A percentile compares a stretch with the other conserved stretches of the same genome.
These are phyloP conservation scores for Andrena camellia DNA, from an alignment of 2,888 invertebrate genomes.

Conservation along the genomic window DNA sequence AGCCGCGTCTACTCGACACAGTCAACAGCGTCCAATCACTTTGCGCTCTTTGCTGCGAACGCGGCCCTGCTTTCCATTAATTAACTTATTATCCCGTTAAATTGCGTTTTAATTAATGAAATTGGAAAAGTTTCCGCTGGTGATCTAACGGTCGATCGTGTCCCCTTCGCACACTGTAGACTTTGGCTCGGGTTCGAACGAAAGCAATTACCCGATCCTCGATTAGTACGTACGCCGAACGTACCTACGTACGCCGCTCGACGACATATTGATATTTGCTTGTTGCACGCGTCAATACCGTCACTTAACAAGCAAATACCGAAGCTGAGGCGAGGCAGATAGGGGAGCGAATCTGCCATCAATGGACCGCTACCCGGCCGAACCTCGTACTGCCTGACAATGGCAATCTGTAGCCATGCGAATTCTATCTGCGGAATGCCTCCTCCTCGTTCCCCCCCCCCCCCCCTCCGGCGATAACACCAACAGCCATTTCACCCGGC, in stretches of 20 bases:
- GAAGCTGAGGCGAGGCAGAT: slow-evolving; percentile 68
- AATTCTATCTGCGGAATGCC: slow-evolving; percentile 41
- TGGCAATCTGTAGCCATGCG: slow-evolving; percentile 28
- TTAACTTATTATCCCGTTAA: slow-evolving; percentile 27
- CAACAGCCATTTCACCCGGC: neutral
- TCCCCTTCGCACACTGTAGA: neutral
- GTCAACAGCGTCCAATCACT: slow-evolving; percentile 8
- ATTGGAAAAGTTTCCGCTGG: slow-evolving; percentile 1
- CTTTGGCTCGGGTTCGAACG: slow-evolving; percentile 32
- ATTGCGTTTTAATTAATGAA: slow-evolving; percentile 38
- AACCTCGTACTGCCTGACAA: slow-evolving; percentile 45
- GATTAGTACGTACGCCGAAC: slow-evolving; percentile 42
- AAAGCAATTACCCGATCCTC: slow-evolving; percentile 65
- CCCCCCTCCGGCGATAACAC: no score
- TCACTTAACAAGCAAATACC: slow-evolving; percentile 77
- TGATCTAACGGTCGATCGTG: slow-evolving; percentile 7
- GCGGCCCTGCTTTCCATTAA: neutral
- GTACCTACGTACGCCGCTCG: slow-evolving; percentile 54
- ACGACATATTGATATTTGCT: slow-evolving; percentile 76
- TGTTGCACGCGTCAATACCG: slow-evolving; percentile 74
- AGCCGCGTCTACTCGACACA: slow-evolving; percentile 1
- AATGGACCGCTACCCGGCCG: slow-evolving; percentile 45
- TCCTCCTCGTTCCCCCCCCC: neutral
- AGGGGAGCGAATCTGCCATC: slow-evolving; percentile 56
- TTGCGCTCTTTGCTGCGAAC: slow-evolving; percentile 4